A percentile compares a stretch with the other conserved stretches of the same genome.
Conservation (phyloP, 1,140 invertebrate genomes). For the Cheumatopsyche charites region DNA sequence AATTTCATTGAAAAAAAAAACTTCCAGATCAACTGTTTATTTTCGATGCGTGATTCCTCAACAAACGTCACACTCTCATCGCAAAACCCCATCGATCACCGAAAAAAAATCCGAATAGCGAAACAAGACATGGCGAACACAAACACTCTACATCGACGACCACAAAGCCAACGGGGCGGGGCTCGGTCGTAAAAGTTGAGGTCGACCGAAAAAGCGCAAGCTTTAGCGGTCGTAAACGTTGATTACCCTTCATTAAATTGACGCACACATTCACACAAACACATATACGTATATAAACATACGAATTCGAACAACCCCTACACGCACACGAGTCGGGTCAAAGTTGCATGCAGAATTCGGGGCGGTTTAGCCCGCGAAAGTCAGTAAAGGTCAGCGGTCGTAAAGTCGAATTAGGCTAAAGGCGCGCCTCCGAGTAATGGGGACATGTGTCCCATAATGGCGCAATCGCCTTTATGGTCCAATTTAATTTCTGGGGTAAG, state of each 20-base stretch:
- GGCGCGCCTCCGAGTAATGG: constrained; percentile 19
- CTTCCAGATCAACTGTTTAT: too few relatives aligned
- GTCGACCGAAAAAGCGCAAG: constrained; percentile 6
- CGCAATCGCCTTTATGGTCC: constrained; percentile 30
- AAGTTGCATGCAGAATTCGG: constrained; percentile 4
- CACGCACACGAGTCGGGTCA: too few relatives aligned
- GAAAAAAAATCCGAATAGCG: too few relatives aligned
- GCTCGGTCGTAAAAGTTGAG: constrained; percentile 15
- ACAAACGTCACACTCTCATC: too few relatives aligned
- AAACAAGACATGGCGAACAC: too few relatives aligned
- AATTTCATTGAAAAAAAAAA: too few relatives aligned
- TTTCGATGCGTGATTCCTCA: too few relatives aligned
- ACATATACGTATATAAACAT: too few relatives aligned
- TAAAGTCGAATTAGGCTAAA: constrained; percentile 28
- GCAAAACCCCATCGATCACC: too few relatives aligned
- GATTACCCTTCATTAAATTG: constrained; percentile 23
- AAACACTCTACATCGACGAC: too few relatives aligned
- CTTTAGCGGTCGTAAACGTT: constrained; percentile 23
- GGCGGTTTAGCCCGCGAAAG: neutral
- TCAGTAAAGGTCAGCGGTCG: constrained; percentile 21
- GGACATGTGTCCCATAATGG: constrained; percentile 31
- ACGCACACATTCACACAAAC: neutral
- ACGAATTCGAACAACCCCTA: too few relatives aligned
- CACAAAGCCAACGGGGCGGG: neutral
- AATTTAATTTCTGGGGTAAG: constrained; percentile 25